Evolutionary conservation across 2,797 vertebrate genomes (phyloP).

Genomic region (Aphelocoma californica): DNA sequence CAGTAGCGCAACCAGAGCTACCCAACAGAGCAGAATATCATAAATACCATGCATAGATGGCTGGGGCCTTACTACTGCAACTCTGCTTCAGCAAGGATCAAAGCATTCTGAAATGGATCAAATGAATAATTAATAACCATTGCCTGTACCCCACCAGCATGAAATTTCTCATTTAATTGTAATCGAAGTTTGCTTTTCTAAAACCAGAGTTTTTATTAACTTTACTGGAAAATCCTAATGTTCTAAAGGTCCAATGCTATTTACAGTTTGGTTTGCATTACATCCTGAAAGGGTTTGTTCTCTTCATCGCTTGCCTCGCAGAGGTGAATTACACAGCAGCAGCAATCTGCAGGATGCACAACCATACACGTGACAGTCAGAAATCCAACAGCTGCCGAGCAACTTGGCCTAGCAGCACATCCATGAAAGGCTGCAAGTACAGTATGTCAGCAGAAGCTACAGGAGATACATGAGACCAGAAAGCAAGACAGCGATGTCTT

Average conservation of each 20-base stretch:
- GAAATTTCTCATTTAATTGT: not conserved
- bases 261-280: not conserved
- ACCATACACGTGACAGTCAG: not conserved
- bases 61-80: not conserved
- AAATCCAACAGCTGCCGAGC: not conserved
- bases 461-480: fast-evolving
- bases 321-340: not conserved
- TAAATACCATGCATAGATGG: not conserved
- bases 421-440: not conserved
- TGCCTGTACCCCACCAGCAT: not conserved
- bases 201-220: not conserved
- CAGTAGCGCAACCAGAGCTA: not conserved
- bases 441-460: not conserved
- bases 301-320: not conserved
- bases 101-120: slow-evolving; percentile 2
- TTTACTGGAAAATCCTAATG: not conserved
- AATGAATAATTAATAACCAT: slow-evolving; percentile 18
- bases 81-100: not conserved
- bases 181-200: not conserved
- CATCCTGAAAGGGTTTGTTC: not conserved
- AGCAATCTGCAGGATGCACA: not conserved
- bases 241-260: not conserved
- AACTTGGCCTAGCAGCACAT: not conserved
- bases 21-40: not conserved
- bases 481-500: not conserved